A percentile compares a stretch with the other conserved stretches of the same genome.
Evolutionary conservation across 2,113 vertebrate genomes (phyloP).

Genomic region (Brachyhypopomus gauderio): DNA sequence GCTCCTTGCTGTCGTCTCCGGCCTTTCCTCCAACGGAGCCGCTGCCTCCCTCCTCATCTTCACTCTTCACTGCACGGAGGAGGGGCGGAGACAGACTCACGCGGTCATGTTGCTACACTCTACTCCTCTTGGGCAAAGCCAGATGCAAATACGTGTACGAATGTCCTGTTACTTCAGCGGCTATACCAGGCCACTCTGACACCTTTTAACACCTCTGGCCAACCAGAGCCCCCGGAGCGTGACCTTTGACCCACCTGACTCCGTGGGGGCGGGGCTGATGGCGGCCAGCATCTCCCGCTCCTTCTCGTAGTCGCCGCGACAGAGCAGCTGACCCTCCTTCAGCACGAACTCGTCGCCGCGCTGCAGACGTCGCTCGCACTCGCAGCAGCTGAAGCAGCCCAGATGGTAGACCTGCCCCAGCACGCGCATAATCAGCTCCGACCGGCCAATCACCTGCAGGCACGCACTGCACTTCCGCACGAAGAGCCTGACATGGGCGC

Average conservation of each 20-base stretch:
- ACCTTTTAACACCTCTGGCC: too few relatives aligned
- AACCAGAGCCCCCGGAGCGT: too few relatives aligned
- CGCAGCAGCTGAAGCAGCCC: conserved; percentile 88
- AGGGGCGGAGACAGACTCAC: background rate
- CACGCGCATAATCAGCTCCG: conserved; percentile 88
- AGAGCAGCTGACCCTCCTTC: conserved; percentile 89
- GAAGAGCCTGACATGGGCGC: conserved; percentile 77
- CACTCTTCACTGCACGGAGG: conserved; percentile 81
- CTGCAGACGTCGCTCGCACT: conserved; percentile 86
- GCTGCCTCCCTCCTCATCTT: conserved; percentile 83
- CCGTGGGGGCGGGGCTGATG: conserved; percentile 84
- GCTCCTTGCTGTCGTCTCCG: conserved; percentile 82
- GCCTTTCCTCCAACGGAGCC: conserved; percentile 77
- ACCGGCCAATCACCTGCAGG: conserved; percentile 82
- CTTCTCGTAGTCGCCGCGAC: conserved; percentile 88
- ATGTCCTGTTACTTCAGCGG: too few relatives aligned
- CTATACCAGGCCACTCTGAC: too few relatives aligned
- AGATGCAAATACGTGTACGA: too few relatives aligned
- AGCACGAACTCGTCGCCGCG: conserved; percentile 89
- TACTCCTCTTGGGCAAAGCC: background rate
- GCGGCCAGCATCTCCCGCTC: conserved; percentile 88
- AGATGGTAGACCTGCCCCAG: conserved; percentile 88
- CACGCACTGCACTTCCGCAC: conserved; percentile 88
- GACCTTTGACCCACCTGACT: conserved; percentile 73
- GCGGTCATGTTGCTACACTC: background rate